Conservation (phyloP, 2,113 vertebrate species). For the Gopherus evgoodei region DNA sequence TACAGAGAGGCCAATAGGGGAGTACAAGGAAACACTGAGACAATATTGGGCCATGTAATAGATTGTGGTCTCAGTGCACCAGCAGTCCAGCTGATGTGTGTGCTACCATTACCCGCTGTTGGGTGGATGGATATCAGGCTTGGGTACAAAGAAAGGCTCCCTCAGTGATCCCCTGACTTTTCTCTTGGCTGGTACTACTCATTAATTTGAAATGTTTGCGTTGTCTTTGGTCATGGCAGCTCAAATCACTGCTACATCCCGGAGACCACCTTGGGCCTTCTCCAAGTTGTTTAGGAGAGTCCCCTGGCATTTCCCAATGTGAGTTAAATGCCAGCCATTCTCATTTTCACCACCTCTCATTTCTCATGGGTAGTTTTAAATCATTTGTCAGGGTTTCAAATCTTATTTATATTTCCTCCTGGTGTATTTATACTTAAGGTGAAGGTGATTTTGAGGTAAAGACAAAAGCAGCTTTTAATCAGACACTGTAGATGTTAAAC, state of each 20-base stretch:
- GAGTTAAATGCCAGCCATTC: background rate
- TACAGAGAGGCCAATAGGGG: background rate
- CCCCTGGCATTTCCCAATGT: background rate
- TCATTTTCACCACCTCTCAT: background rate
- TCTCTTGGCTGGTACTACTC: background rate
- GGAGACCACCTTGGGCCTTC: background rate
- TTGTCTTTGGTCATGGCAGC: background rate
- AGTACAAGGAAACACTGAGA: background rate
- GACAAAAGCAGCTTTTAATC: background rate
- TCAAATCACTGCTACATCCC: background rate
- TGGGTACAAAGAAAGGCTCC: background rate
- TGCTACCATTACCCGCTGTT: background rate
- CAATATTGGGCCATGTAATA: background rate
- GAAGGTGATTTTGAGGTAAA: background rate
- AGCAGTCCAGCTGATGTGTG: background rate
- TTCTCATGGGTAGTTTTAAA: background rate
- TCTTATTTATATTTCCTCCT: background rate
- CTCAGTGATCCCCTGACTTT: background rate
- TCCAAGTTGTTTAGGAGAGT: background rate
- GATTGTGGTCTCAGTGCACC: background rate
- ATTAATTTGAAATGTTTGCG: background rate
- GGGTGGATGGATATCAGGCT: background rate
- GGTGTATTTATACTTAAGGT: background rate
- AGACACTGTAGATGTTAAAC: background rate
- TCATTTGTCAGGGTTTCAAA: background rate